These are phyloP conservation scores for Diploscapter pachys DNA, from an alignment of 1,140 invertebrate genomes.

Conservation along the genomic window DNA sequence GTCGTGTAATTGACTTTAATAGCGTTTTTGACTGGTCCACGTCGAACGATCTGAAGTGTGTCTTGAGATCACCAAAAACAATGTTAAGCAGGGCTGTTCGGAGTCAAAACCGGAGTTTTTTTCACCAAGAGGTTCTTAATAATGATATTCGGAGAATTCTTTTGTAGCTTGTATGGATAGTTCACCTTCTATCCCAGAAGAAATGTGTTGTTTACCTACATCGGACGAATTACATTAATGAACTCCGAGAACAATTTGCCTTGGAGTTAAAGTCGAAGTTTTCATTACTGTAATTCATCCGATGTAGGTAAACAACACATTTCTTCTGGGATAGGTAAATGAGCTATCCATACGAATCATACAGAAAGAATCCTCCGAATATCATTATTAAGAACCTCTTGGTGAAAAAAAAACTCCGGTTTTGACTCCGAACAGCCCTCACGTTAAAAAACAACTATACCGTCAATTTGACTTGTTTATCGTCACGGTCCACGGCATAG, in stretches of 20 bases:
- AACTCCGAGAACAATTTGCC: not conserved
- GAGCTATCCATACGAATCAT: too few species aligned
- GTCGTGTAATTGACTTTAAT: conserved; percentile 64
- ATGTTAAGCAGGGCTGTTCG: not conserved
- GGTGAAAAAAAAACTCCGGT: too few species aligned
- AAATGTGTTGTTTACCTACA: not conserved
- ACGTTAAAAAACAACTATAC: not conserved
- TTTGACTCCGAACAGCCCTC: not conserved
- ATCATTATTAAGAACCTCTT: too few species aligned
- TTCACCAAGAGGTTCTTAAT: too few species aligned
- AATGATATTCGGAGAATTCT: too few species aligned
- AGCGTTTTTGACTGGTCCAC: conserved; percentile 7
- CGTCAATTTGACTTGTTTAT: conserved; percentile 14
- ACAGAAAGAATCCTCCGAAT: too few species aligned
- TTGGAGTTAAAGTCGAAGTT: too few species aligned
- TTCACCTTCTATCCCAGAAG: too few species aligned
- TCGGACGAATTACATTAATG: not conserved
- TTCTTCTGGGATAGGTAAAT: too few species aligned
- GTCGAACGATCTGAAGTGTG: conserved; percentile 26
- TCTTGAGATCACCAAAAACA: not conserved
- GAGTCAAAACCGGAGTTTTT: not conserved
- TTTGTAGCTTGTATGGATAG: too few species aligned
- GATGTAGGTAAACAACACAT: not conserved
- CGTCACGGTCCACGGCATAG: conserved; percentile 12
- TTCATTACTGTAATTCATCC: too few species aligned